Percentiles rank a stretch among this genome's conserved stretches.
phyloP scores from a whole-genome alignment of 2,113 vertebrate genomes.

The Stomatorhinus ivindoensis region DNA sequence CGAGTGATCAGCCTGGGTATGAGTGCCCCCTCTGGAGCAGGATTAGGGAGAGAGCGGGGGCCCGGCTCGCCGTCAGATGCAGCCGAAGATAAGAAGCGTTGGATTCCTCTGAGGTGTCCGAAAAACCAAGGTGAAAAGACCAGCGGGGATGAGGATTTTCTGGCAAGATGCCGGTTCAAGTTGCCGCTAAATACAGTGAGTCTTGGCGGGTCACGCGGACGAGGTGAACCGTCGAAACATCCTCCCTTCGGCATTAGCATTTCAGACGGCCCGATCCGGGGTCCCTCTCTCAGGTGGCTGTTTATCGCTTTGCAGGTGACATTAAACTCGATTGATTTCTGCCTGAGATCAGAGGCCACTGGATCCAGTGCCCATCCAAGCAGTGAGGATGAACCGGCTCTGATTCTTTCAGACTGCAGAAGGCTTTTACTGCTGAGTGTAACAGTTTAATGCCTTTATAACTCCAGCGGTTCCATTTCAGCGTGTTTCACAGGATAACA shows the following conservation, averaged over 20 bases:
- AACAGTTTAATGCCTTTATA: neutral
- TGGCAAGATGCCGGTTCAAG: neutral
- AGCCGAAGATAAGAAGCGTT: neutral
- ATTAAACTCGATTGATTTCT: neutral
- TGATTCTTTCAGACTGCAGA: neutral
- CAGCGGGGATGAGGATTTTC: neutral
- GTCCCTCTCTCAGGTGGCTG: neutral
- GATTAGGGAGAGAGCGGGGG: neutral
- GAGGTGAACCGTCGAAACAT: neutral
- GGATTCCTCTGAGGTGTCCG: neutral
- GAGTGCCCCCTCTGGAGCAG: neutral
- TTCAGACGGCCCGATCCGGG: neutral
- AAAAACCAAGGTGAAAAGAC: neutral
- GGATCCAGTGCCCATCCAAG: neutral
- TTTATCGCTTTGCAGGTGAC: neutral
- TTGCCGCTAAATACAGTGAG: neutral
- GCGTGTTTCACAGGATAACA: neutral
- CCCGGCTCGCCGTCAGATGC: neutral
- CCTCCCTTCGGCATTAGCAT: neutral
- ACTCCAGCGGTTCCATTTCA: neutral
- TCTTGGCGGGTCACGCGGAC: neutral
- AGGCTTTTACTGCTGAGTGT: neutral
- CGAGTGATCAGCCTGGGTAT: neutral
- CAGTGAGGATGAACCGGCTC: neutral
- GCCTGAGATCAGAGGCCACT: neutral